A percentile compares a stretch with the other conserved stretches of the same genome.
Evolutionary conservation across 2,888 invertebrate genomes (phyloP).

Genomic region (Brachyptera risi): DNA sequence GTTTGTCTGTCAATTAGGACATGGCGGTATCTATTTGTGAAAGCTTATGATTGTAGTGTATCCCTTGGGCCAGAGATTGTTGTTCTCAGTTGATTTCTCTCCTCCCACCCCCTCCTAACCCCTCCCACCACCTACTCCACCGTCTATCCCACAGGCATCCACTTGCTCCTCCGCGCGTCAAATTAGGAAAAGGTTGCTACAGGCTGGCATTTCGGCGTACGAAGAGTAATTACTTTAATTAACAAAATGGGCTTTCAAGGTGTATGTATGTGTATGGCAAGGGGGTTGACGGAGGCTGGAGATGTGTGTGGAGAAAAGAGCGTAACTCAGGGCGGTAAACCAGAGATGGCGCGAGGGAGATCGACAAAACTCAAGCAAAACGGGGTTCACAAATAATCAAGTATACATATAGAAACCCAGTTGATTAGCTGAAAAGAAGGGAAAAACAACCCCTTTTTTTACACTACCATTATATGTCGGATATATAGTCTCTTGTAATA

Average conservation of each 20-base stretch:
- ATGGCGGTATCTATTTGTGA: slow-evolving; percentile 18
- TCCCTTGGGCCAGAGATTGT: slow-evolving; percentile 15
- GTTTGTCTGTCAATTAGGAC: neutral
- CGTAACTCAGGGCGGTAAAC: slow-evolving; percentile 3
- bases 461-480: slow-evolving; percentile 1
- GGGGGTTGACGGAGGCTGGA: slow-evolving; percentile 14
- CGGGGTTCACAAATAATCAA: slow-evolving; percentile 7
- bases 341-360: slow-evolving; percentile 20
- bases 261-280: slow-evolving; percentile 25
- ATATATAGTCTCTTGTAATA: neutral
- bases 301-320: slow-evolving; percentile 17
- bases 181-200: slow-evolving; percentile 48
- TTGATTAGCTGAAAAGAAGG: slow-evolving; percentile 15
- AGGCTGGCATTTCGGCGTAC: slow-evolving; percentile 46
- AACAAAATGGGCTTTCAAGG: slow-evolving; percentile 46
- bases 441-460: neutral
- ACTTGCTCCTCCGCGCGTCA: slow-evolving; percentile 47
- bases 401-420: neutral
- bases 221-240: slow-evolving; percentile 53
- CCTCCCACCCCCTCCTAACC: slow-evolving; percentile 30
- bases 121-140: slow-evolving; percentile 32
- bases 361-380: neutral
- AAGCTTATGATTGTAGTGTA: slow-evolving; percentile 14
- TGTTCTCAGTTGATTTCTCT: slow-evolving; percentile 22
- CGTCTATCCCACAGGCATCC: slow-evolving; percentile 35